Conservation (phyloP, 1,140 invertebrate species). For the Phenacoccus solenopsis region DNA sequence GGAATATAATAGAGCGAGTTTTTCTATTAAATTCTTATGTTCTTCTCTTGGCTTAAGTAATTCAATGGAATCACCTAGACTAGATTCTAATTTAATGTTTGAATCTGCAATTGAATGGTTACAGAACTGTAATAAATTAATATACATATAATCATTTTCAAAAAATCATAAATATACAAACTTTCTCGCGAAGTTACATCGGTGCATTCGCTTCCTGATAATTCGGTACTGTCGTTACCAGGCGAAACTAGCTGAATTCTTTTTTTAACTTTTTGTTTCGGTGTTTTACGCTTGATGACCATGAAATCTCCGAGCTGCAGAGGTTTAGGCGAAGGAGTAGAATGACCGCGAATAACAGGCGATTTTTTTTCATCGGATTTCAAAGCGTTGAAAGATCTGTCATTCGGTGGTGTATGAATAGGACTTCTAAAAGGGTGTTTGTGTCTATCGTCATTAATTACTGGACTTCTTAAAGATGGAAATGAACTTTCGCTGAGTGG, state of each 20-base stretch:
- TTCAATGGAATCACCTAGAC: background rate
- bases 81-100: background rate
- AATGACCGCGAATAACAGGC: background rate
- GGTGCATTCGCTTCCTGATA: background rate
- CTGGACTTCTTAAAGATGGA: background rate
- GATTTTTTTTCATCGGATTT: background rate
- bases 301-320: background rate
- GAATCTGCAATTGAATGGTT: background rate
- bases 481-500: background rate
- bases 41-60: background rate
- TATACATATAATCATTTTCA: background rate
- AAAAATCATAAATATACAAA: background rate
- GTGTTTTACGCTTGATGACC: background rate
- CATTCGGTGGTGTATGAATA: background rate
- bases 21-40: background rate
- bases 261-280: background rate
- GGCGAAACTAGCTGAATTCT: background rate
- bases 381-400: background rate
- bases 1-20: background rate
- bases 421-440: background rate
- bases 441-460: background rate
- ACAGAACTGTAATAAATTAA: background rate
- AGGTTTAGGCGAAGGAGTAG: background rate
- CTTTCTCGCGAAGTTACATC: background rate
- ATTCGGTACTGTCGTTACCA: background rate